Evolutionary conservation across 2,888 invertebrate species (phyloP), one percentile per base, ranked within the genome.

Genomic region (Cylloceria caligata): DNA sequence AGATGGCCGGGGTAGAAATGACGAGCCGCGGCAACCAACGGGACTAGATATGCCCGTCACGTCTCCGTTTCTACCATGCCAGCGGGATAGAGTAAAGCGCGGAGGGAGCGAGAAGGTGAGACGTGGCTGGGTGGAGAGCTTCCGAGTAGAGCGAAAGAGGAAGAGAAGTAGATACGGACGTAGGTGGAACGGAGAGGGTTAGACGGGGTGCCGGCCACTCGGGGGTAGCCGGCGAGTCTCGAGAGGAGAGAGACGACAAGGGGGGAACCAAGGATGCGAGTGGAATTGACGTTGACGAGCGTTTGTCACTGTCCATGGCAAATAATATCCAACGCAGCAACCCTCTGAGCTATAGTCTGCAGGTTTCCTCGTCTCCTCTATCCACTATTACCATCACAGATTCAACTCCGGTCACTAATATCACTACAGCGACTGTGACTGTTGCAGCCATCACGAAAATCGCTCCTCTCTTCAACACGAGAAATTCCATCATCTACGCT

Each of bases 301-400:
- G 91, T 92, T 91, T 92, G 92, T 91, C 91, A 92, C 91, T 91
- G 92, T 91, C 91, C 90, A 88, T 89, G 87, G 89, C 90, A 91
- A 91, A 92, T 91, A 91, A 91, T 91, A 91, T 90, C 90, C 90
- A 90, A 87, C 88, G 83, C 85, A 83, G 84, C 83, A 86, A 87
- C 82, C 86, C 88, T 86, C 84, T 88, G 87, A 86, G 83, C 83
- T 71, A 57, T 71, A 83, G 68, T 52, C 75, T 55, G 62, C 74
- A 75, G 81, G 34, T 57, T 24, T 77, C 80, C 55, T 65, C 67
- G 68, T 73, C 73, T 71, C 65, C 67, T 69, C 85, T 84, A 84
- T 83, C 84, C 80, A 77, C 82, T 85, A 42, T 71, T 16, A 19
- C 39, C 13, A 7, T 36, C 30, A 45, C 49, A 45, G 16, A 71